Evolutionary conservation across 2,113 vertebrate species (phyloP).

Genomic region (Prinia subflava): DNA sequence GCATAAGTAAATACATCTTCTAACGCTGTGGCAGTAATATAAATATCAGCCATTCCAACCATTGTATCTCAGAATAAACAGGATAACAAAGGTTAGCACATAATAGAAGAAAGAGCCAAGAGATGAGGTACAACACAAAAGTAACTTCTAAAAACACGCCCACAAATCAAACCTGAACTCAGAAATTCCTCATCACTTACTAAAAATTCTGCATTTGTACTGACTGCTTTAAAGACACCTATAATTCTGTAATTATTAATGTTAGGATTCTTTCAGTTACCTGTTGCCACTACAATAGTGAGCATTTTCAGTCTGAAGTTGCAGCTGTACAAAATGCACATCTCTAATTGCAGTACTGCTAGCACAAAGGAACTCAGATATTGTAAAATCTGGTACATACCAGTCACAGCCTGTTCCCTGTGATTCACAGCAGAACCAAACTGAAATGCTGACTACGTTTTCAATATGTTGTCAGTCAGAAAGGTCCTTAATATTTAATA

Average conservation of each 20-base stretch:
- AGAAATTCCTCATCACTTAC: not conserved
- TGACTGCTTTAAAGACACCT: not conserved
- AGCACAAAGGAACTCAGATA: not conserved
- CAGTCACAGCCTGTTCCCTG: not conserved
- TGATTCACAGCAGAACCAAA: not conserved
- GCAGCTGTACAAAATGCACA: not conserved
- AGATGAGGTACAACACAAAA: not conserved
- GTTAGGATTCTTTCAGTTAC: not conserved
- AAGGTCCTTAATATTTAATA: conserved; percentile 36
- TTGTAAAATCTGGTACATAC: not conserved
- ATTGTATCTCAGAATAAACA: not conserved
- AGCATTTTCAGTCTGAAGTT: not conserved
- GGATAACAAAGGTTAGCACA: not conserved
- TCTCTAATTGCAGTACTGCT: not conserved
- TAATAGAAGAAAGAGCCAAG: not conserved
- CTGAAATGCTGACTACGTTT: not conserved
- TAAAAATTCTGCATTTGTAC: not conserved
- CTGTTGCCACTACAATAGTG: not conserved
- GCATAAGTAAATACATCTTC: not conserved
- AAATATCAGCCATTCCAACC: not conserved
- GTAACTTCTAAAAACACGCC: not conserved
- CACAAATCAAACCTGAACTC: not conserved
- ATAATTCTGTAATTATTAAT: not conserved
- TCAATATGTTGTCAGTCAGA: not conserved
- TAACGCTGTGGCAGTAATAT: not conserved